Evolutionary conservation across 2,888 invertebrate genomes (phyloP).

Genomic region (Tortrix viridana): DNA sequence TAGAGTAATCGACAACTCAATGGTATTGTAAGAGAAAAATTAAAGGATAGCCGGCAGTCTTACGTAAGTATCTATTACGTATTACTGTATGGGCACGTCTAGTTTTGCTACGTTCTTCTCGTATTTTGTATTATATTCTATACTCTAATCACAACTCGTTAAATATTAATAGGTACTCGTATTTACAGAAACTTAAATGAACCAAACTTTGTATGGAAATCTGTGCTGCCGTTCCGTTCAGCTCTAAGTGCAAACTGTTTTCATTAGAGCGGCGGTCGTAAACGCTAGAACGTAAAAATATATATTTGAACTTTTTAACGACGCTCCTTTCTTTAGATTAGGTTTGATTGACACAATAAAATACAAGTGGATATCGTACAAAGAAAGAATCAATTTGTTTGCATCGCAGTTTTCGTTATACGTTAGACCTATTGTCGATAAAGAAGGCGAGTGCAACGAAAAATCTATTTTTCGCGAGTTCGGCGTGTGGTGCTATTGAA

Average conservation of each 20-base stretch:
- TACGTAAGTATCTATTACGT: no score
- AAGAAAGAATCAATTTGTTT: constrained; percentile 4
- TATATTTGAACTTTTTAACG: constrained; percentile 27
- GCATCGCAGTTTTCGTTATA: constrained; percentile 10
- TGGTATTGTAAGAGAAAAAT: no score
- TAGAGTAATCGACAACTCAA: no score
- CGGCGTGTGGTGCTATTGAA: constrained; percentile 24
- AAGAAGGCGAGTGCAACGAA: constrained; percentile 12
- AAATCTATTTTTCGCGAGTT: constrained; percentile 21
- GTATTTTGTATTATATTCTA: no score
- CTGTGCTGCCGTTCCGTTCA: no score
- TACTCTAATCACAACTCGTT: no score
- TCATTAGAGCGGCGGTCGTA: constrained; percentile 39
- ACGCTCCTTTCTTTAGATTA: constrained; percentile 19
- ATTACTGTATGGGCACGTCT: no score
- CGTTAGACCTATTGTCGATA: constrained; percentile 13
- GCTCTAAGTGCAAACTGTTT: constrained; percentile 24
- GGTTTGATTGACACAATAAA: constrained; percentile 17
- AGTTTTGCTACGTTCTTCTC: no score
- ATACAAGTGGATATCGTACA: constrained; percentile 13
- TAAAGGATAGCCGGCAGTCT: no score
- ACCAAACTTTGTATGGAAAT: no score
- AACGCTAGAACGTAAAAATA: constrained; percentile 35
- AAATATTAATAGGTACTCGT: no score
- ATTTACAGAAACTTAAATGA: no score